phyloP scores from a whole-genome alignment of 1,140 invertebrate species.

The Cyphomyrmex costatus region DNA sequence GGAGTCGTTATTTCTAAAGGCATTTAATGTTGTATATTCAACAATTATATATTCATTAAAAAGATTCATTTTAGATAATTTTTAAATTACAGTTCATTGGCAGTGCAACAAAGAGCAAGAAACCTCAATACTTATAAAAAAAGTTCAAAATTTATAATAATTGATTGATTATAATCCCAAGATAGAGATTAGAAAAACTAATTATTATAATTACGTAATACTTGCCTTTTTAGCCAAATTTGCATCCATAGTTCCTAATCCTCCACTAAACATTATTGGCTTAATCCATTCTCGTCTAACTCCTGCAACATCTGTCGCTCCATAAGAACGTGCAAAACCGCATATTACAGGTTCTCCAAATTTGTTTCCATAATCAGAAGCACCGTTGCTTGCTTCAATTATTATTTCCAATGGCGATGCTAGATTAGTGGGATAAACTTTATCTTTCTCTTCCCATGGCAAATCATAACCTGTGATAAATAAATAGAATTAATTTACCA shows the following conservation, averaged over 20 bases:
- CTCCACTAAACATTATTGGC: constrained; percentile 99
- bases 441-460: constrained; percentile 94
- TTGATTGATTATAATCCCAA: too few relatives aligned
- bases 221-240: constrained; percentile 91
- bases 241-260: constrained; percentile 96
- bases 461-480: constrained; percentile 90
- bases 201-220: background rate
- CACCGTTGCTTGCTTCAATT: constrained; percentile 98
- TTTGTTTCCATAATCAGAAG: constrained; percentile 99
- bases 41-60: too few relatives aligned
- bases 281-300: constrained; percentile 97
- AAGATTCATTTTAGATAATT: too few relatives aligned
- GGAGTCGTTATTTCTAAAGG: too few relatives aligned
- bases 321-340: constrained; percentile 97
- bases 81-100: too few relatives aligned
- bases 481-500: background rate
- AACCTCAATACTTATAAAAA: background rate
- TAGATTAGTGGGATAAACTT: constrained; percentile 95
- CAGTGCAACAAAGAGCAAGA: too few relatives aligned
- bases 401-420: constrained; percentile 95
- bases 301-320: constrained; percentile 89
- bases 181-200: background rate
- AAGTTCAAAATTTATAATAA: background rate
- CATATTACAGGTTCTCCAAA: constrained; percentile 98
- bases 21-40: too few relatives aligned